A percentile compares a stretch with the other conserved stretches of the same genome.
Conservation (phyloP, 2,888 invertebrate species). For the Iselma pallidipennis region DNA sequence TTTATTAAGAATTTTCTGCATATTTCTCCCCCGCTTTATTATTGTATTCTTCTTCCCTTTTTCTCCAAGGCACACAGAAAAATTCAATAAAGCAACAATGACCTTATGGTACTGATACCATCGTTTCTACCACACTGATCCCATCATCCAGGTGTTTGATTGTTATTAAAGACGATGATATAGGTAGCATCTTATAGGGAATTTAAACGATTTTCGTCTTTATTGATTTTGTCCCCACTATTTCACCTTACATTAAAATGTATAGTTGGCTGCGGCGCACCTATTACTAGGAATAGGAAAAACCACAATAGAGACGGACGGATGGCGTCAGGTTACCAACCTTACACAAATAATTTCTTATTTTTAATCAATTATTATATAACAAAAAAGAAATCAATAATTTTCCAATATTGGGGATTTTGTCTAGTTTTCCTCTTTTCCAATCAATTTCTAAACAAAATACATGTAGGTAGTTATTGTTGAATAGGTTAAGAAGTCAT, state of each 20-base stretch:
- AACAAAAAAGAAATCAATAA: no score
- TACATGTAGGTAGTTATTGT: no score
- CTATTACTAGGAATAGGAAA: no score
- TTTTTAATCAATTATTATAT: no score
- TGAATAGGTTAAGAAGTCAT: neutral
- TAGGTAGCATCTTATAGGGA: neutral
- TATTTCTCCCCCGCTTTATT: no score
- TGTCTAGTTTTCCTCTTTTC: no score
- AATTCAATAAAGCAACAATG: neutral
- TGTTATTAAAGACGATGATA: slow-evolving; percentile 6
- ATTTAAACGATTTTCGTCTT: slow-evolving; percentile 21
- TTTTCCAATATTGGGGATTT: no score
- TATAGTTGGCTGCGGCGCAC: neutral
- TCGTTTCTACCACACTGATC: neutral
- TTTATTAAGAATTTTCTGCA: neutral
- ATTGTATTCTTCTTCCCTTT: neutral
- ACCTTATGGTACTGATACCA: slow-evolving; percentile 1
- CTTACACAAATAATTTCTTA: no score
- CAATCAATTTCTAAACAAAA: no score
- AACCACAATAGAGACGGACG: neutral
- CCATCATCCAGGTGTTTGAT: slow-evolving; percentile 21
- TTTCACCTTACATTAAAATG: neutral
- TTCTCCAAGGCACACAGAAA: neutral
- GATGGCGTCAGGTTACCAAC: neutral
- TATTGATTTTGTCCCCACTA: slow-evolving; percentile 16